These are phyloP conservation scores for Upupa epops DNA, from an alignment of 2,113 vertebrate species.

Conservation along the genomic window DNA sequence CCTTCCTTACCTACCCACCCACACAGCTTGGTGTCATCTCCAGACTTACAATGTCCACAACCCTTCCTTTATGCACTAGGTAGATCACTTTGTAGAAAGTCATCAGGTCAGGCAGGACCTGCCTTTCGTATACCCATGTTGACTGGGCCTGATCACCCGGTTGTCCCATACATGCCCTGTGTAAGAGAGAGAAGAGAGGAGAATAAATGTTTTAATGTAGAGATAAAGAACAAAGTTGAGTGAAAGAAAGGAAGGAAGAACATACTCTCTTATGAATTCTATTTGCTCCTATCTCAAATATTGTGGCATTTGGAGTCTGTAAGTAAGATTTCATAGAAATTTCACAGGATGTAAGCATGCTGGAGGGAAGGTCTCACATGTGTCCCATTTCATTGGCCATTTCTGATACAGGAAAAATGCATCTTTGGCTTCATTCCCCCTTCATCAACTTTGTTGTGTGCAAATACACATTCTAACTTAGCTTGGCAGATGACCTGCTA, in stretches of 20 bases:
- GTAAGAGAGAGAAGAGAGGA: not conserved
- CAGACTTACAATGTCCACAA: no score
- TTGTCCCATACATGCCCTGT: no score
- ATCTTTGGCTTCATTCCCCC: not conserved
- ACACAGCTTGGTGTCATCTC: no score
- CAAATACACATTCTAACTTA: not conserved
- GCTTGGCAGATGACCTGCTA: not conserved
- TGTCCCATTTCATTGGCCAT: not conserved
- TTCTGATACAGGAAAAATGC: not conserved
- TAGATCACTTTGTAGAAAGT: no score
- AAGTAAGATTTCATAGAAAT: not conserved
- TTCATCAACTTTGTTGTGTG: rapidly evolving
- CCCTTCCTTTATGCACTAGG: no score
- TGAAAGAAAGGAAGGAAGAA: not conserved
- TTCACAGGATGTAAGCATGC: rapidly evolving
- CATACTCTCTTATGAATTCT: not conserved
- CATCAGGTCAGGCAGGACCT: no score
- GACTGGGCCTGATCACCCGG: no score
- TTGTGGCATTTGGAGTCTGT: not conserved
- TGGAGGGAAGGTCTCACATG: not conserved
- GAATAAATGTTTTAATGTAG: not conserved
- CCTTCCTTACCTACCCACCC: no score
- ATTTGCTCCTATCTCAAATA: not conserved
- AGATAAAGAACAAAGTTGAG: rapidly evolving
- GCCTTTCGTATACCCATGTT: no score